These are phyloP conservation scores for Xestia ashworthii DNA, from an alignment of 2,888 invertebrate species.

Conservation along the genomic window DNA sequence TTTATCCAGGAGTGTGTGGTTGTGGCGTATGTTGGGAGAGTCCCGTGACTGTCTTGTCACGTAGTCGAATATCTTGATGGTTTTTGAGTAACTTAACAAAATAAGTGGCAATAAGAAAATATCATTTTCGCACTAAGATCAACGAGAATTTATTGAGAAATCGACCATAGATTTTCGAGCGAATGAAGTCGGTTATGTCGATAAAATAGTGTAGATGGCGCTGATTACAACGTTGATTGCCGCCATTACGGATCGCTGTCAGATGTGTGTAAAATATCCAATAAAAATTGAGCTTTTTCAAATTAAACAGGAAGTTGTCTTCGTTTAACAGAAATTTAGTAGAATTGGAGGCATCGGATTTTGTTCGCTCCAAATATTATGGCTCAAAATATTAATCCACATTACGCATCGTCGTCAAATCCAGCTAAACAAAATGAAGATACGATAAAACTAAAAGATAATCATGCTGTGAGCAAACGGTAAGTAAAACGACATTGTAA, in stretches of 20 bases:
- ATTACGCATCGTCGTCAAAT: conserved; percentile 93
- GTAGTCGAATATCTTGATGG: background rate
- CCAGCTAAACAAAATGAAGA: conserved; percentile 95
- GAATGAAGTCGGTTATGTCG: conserved; percentile 11
- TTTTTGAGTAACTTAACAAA: background rate
- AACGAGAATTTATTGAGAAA: background rate
- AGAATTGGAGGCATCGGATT: conserved; percentile 76
- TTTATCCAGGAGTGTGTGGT: background rate
- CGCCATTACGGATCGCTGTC: conserved; percentile 87
- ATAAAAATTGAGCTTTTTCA: conserved; percentile 89
- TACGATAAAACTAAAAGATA: conserved; percentile 94
- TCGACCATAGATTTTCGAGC: conserved; percentile 44
- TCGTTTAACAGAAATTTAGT: conserved; percentile 85
- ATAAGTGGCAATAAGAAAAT: background rate
- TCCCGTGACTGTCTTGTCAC: background rate
- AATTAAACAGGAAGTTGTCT: conserved; percentile 87
- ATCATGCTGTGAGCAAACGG: conserved; percentile 98
- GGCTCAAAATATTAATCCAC: conserved; percentile 97
- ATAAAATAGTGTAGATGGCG: conserved; percentile 67
- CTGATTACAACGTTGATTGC: conserved; percentile 67
- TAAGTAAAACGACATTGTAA: conserved; percentile 81
- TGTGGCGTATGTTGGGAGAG: background rate
- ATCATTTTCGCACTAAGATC: background rate
- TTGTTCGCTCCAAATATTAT: conserved; percentile 86
- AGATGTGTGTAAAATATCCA: conserved; percentile 81